phyloP scores from a whole-genome alignment of 2,797 vertebrate genomes.

The Pseudochirops corinnae region DNA sequence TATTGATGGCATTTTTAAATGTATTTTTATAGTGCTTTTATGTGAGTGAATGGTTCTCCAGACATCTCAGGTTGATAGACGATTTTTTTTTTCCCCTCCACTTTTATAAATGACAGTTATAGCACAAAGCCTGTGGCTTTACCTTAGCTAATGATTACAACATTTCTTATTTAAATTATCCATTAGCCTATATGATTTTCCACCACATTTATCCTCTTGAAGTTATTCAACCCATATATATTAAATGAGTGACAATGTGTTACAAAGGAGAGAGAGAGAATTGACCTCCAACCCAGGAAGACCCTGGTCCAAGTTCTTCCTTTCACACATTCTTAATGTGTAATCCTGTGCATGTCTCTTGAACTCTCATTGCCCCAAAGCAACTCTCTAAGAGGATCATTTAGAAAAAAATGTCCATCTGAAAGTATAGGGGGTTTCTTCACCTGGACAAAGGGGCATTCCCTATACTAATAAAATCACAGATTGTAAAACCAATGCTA shows the following conservation, averaged over 20 bases:
- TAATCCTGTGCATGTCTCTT: background rate
- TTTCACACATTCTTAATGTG: no score
- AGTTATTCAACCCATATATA: background rate
- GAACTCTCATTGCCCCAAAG: background rate
- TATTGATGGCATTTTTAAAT: background rate
- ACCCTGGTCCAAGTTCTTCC: background rate
- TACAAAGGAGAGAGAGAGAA: background rate
- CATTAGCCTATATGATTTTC: background rate
- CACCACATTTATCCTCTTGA: background rate
- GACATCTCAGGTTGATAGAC: background rate
- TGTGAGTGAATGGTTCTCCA: background rate
- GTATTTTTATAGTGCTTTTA: background rate
- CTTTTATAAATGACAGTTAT: background rate
- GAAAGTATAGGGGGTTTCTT: background rate
- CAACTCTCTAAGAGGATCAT: background rate
- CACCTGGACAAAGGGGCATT: background rate
- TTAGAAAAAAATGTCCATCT: background rate
- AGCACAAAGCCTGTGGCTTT: background rate
- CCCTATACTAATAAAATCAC: background rate
- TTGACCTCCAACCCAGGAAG: background rate
- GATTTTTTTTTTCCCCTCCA: background rate
- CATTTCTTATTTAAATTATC: background rate
- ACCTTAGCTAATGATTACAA: background rate
- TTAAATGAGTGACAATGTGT: background rate
- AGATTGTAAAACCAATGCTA: no score